Conservation (phyloP, 2,113 vertebrate genomes). For the Copsychus sechellarum region DNA sequence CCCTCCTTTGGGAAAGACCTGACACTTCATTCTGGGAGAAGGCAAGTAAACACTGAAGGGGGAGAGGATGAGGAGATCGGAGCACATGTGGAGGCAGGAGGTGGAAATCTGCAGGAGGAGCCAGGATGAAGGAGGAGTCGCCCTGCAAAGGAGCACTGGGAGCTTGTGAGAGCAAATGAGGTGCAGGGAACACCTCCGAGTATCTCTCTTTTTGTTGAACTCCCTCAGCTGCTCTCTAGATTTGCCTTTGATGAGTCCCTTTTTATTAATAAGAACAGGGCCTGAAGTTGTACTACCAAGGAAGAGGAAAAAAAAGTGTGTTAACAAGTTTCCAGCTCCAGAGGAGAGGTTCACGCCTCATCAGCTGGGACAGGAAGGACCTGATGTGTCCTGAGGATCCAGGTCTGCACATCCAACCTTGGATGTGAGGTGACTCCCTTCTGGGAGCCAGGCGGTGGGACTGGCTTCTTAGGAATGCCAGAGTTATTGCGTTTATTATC, state of each 20-base stretch:
- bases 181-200: not conserved
- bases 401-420: not conserved
- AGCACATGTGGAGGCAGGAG: not conserved
- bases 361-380: not conserved
- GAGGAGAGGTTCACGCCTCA: not conserved
- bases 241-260: not conserved
- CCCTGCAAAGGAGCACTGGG: not conserved
- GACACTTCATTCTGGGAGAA: not conserved
- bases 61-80: rapidly evolving
- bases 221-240: not conserved
- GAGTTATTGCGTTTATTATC: not conserved
- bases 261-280: not conserved
- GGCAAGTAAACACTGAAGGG: rapidly evolving
- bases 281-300: not conserved
- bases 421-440: not conserved
- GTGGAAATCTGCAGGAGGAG: not conserved
- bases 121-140: not conserved
- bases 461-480: not conserved
- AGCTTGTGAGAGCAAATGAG: not conserved
- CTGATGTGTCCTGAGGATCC: not conserved
- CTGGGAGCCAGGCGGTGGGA: not conserved
- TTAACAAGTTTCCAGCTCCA: not conserved
- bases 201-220: not conserved
- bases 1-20: not conserved
- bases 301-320: not conserved